These are phyloP conservation scores for Protodeltote pygarga DNA, from an alignment of 2,888 invertebrate genomes.

Conservation along the genomic window DNA sequence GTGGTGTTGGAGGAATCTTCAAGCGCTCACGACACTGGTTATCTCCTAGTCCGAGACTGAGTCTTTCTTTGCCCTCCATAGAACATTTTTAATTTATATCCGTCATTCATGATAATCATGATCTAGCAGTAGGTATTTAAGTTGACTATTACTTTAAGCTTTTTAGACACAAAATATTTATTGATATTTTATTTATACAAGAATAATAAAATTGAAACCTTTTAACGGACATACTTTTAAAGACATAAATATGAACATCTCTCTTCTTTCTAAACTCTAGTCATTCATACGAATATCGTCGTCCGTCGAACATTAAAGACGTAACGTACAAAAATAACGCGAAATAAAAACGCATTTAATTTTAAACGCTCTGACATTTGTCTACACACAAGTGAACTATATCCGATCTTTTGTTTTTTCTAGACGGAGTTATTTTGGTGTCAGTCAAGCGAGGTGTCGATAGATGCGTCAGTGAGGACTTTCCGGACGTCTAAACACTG, in stretches of 20 bases:
- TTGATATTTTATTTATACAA: too few species aligned
- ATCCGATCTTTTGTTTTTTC: conserved; percentile 70
- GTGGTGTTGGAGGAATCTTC: too few species aligned
- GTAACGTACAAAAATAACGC: conserved; percentile 47
- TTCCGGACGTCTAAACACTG: conserved; percentile 50
- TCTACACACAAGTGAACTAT: conserved; percentile 67
- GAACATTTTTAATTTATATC: too few species aligned
- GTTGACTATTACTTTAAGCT: conserved; percentile 12
- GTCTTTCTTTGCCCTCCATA: too few species aligned
- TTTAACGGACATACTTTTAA: too few species aligned
- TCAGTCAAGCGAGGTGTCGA: conserved; percentile 65
- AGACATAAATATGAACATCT: too few species aligned
- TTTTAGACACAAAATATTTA: conserved; percentile 7
- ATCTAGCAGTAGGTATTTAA: too few species aligned
- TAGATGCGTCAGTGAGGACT: conserved; percentile 67
- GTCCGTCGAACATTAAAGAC: conserved; percentile 11
- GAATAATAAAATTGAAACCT: too few species aligned
- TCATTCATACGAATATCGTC: conserved; percentile 23
- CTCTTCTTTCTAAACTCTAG: too few species aligned
- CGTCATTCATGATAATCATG: too few species aligned
- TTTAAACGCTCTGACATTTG: conserved; percentile 67
- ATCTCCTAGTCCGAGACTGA: too few species aligned
- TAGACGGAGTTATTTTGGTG: conserved; percentile 67
- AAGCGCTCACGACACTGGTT: too few species aligned
- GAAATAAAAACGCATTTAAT: conserved; percentile 55